Evolutionary conservation across 2,797 vertebrate species (phyloP), one percentile per base, ranked within the genome.

Genomic region (Rhinogobio ventralis): DNA sequence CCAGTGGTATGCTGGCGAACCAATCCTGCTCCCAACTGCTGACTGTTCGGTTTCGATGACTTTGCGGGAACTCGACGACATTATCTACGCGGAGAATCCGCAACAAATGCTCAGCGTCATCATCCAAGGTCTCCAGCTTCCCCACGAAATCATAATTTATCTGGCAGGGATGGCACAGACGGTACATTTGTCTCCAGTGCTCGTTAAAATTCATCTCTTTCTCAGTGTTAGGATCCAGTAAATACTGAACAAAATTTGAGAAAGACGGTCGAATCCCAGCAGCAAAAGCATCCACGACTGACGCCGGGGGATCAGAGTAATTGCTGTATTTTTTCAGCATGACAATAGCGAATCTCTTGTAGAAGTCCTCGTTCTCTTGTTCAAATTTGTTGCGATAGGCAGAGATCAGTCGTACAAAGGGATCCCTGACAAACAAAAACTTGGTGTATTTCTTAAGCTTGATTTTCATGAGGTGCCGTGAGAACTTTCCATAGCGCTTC

Each of bases 371-470:
- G 0, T 99, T 99, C 91, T 95, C 94, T 89, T 96, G 91, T 90
- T 97, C 96, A 4, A 99, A 99, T 86, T 99, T 99, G 93, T 98
- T 98, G 91, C 98, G 96, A 86, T 97, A 99, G 90, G 98, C 98
- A 0, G 98, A 99, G 92, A 99, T 99, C 91, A 99, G 97, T 49
- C 98, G 96, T 8, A 99, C 97, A 0, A 99, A 99, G 45, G 98
- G 98, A 91, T 99, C 98, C 0, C 98, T 94, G 20, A 99, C 97
- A 0, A 99, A 99, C 19, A 99, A 94, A 85, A 99, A 99, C 94
- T 99, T 99, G 28, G 97, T 99, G 93, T 99, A 99, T 78, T 98
- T 99, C 92, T 97, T 96, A 88, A 99, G 95, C 88, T 98, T 99
- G 73, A 97, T 94, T 94, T 98, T 98, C 97, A 99, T 99, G 83